Conservation (phyloP, 2,888 invertebrate species). For the Torymus tubicola region DNA sequence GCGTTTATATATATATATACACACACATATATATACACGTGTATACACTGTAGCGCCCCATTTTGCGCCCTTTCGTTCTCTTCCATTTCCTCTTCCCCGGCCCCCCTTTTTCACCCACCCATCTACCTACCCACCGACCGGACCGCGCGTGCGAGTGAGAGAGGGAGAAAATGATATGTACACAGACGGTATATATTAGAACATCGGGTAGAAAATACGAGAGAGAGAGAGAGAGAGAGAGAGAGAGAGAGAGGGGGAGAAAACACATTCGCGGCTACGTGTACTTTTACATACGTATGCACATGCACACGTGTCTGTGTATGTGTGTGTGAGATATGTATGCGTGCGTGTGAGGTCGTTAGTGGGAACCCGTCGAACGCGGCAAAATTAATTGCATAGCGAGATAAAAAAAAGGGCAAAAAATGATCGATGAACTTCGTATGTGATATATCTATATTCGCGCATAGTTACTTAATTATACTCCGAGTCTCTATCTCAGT, state of each 20-base stretch:
- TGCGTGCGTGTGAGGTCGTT: too few species aligned
- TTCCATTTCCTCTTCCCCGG: conserved; percentile 28
- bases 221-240: conserved; percentile 12
- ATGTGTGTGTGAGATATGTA: too few species aligned
- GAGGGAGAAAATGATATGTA: conserved; percentile 31
- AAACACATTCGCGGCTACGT: conserved; percentile 13
- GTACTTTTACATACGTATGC: conserved; percentile 10
- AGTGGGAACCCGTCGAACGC: background rate
- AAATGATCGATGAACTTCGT: conserved; percentile 4
- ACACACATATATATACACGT: too few species aligned
- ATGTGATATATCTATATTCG: conserved; percentile 26
- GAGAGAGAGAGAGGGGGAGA: conserved; percentile 6
- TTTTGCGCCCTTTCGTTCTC: conserved; percentile 46
- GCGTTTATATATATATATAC: too few species aligned
- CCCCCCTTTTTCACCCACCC: background rate
- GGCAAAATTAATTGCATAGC: background rate
- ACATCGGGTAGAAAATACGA: background rate
- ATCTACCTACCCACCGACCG: too few species aligned
- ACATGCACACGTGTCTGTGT: too few species aligned
- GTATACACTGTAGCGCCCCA: too few species aligned
- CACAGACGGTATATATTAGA: background rate
- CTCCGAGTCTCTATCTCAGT: conserved; percentile 19
- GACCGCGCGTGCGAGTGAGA: conserved; percentile 26
- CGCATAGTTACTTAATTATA: conserved; percentile 46
- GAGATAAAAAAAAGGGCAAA: background rate